Percentiles rank a stretch among this genome's conserved stretches.
Evolutionary conservation across 2,113 vertebrate species (phyloP).

Genomic region (Myotis yumanensis): DNA sequence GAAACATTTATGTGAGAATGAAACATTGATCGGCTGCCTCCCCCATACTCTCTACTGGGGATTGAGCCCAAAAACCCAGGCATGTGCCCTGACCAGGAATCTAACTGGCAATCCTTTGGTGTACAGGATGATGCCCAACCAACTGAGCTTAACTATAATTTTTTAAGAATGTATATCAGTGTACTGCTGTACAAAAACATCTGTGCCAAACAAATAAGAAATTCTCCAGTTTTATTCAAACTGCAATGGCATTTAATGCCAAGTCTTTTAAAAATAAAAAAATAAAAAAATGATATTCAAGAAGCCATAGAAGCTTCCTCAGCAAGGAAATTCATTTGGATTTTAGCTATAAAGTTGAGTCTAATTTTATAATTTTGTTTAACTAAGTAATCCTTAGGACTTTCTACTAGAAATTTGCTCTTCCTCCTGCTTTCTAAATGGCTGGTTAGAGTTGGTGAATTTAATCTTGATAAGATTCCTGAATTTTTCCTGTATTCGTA

Average conservation of each 20-base stretch:
- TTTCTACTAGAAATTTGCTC: constrained; percentile 79
- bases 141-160: background rate
- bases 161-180: constrained; percentile 21
- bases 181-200: constrained; percentile 56
- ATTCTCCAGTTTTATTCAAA: constrained; percentile 72
- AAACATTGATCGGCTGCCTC: too few relatives aligned
- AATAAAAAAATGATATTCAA: constrained; percentile 74
- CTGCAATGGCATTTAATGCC: constrained; percentile 68
- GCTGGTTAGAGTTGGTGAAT: constrained; percentile 77
- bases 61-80: too few relatives aligned
- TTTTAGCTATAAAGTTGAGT: constrained; percentile 81
- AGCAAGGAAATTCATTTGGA: constrained; percentile 79
- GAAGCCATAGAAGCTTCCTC: constrained; percentile 70
- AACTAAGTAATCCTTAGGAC: constrained; percentile 83
- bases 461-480: constrained; percentile 82
- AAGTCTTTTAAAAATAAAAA: constrained; percentile 41
- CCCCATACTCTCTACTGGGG: too few relatives aligned
- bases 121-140: too few relatives aligned
- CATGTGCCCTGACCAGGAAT: too few relatives aligned
- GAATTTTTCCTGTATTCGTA: constrained; percentile 77
- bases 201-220: constrained; percentile 74
- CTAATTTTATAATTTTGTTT: constrained; percentile 82
- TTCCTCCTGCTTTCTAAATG: constrained; percentile 76
- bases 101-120: too few relatives aligned
- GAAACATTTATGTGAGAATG: too few relatives aligned